Conservation (phyloP, 2,113 vertebrate species). For the Lucifuga dentata region DNA sequence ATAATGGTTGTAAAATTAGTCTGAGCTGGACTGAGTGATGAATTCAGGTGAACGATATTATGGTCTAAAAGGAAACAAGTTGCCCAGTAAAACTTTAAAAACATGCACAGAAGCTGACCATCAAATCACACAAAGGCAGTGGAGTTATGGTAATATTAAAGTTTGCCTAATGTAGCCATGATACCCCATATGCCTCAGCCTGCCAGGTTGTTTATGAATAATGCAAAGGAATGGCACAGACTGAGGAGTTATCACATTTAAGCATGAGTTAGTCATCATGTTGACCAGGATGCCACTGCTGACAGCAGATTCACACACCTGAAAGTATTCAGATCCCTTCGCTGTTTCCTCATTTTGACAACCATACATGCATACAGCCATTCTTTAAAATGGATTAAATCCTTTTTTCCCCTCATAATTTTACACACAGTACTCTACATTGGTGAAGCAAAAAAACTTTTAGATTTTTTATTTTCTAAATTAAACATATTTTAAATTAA, state of each 20-base stretch:
- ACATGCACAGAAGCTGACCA: neutral
- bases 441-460: no score
- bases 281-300: slow-evolving; percentile 22
- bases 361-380: no score
- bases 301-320: neutral
- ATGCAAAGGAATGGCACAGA: slow-evolving; percentile 32
- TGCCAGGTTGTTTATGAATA: slow-evolving; percentile 38
- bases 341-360: no score
- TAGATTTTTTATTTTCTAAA: no score
- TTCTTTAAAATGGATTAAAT: no score
- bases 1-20: neutral
- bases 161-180: neutral
- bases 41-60: neutral
- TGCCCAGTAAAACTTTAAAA: neutral
- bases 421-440: no score
- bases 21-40: neutral
- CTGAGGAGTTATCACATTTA: slow-evolving; percentile 9
- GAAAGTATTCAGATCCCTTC: no score
- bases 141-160: neutral
- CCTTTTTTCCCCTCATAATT: no score
- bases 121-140: slow-evolving; percentile 12
- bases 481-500: no score
- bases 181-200: slow-evolving; percentile 3
- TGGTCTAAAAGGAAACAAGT: neutral
- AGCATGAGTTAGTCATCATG: slow-evolving; percentile 15